These are phyloP conservation scores for Aspidiotus destructor DNA, from an alignment of 2,888 invertebrate species.

Conservation along the genomic window DNA sequence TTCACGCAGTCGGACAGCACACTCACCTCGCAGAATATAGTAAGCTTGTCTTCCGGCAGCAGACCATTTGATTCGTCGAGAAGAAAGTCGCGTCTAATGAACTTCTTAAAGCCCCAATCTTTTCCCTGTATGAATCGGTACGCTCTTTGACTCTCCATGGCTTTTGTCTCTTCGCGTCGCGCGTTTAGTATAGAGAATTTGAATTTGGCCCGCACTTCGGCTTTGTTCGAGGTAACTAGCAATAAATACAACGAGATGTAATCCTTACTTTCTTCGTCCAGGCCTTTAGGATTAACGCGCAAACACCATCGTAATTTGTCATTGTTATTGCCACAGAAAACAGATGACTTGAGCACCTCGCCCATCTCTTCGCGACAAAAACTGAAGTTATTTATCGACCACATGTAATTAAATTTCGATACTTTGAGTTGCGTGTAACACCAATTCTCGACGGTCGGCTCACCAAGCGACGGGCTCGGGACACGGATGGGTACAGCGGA, in stretches of 20 bases:
- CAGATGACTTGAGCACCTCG: constrained; percentile 98
- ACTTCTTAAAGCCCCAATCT: constrained; percentile 99
- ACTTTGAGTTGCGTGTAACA: constrained; percentile 99
- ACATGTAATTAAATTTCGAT: constrained; percentile 99
- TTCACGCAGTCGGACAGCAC: constrained; percentile 99
- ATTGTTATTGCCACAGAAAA: constrained; percentile 99
- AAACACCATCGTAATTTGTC: constrained; percentile 99
- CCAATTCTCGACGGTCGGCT: constrained; percentile 99
- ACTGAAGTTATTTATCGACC: constrained; percentile 99
- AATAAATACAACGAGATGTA: constrained; percentile 96
- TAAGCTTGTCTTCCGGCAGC: constrained; percentile 95
- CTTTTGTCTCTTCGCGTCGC: constrained; percentile 99
- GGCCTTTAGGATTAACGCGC: constrained; percentile 97
- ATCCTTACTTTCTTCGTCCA: constrained; percentile 99
- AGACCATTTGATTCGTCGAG: constrained; percentile 97
- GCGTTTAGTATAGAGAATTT: constrained; percentile 99
- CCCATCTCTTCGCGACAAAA: constrained; percentile 99
- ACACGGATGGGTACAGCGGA: constrained; percentile 54
- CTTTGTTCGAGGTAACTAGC: constrained; percentile 98
- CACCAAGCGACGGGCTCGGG: constrained; percentile 80
- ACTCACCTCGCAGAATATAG: constrained; percentile 95
- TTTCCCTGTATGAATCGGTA: constrained; percentile 99
- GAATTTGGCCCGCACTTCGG: constrained; percentile 99
- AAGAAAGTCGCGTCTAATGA: constrained; percentile 95
- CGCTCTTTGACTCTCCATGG: constrained; percentile 91